phyloP scores from a whole-genome alignment of 2,797 vertebrate species.

The Falco columbarius region DNA sequence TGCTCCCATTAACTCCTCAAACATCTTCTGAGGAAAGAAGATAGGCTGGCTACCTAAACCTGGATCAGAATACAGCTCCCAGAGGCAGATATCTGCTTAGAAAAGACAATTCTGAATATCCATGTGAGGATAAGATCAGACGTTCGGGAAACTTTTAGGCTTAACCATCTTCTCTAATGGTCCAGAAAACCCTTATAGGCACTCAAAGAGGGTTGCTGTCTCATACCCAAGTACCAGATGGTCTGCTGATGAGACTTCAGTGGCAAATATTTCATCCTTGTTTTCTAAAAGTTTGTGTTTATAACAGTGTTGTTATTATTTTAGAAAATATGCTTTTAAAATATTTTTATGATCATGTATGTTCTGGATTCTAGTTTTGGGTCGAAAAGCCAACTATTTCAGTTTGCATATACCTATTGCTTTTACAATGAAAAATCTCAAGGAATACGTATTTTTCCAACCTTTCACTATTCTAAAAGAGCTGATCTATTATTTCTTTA shows the following conservation, averaged over 20 bases:
- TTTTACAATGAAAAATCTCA: not conserved
- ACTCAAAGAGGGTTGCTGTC: not conserved
- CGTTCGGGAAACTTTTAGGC: not conserved
- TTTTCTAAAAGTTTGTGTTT: not conserved
- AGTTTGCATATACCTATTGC: not conserved
- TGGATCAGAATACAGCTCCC: not conserved
- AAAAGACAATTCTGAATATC: not conserved
- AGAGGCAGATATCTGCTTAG: not conserved
- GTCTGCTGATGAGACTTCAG: not conserved
- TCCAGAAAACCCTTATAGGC: not conserved
- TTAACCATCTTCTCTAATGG: not conserved
- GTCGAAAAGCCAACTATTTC: not conserved
- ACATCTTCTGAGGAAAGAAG: not conserved
- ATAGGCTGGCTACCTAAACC: not conserved
- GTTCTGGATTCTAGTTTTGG: not conserved
- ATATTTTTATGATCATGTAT: not conserved
- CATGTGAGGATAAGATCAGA: not conserved
- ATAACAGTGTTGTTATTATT: not conserved
- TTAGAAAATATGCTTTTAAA: not conserved
- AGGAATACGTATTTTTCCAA: not conserved
- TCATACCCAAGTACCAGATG: not conserved
- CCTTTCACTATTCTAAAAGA: not conserved
- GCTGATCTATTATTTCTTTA: not conserved
- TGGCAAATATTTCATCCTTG: not conserved
- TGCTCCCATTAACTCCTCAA: not conserved